Evolutionary conservation across 2,797 vertebrate species (phyloP).

Genomic region (Tadarida brasiliensis): DNA sequence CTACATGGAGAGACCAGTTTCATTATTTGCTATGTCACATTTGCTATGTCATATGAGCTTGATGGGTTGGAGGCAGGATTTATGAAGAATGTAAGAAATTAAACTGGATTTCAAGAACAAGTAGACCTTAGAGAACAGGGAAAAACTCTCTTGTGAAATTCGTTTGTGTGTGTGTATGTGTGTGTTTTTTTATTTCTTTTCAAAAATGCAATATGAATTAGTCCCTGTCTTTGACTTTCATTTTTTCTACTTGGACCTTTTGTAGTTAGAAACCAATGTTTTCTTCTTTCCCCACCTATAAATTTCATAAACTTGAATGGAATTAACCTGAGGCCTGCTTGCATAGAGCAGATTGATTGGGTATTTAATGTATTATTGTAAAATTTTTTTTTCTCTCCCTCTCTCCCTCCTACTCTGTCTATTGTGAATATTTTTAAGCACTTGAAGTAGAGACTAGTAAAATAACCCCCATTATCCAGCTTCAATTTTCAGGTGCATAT

Average conservation of each 20-base stretch:
- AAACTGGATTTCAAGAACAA: background rate
- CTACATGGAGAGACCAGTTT: background rate
- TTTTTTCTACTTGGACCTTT: background rate
- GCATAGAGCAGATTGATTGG: background rate
- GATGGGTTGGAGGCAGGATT: background rate
- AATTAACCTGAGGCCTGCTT: background rate
- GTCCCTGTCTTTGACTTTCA: background rate
- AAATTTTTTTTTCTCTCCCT: background rate
- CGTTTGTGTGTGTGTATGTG: background rate
- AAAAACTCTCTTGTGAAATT: background rate
- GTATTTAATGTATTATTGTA: background rate
- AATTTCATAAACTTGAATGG: background rate
- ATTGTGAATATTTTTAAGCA: background rate
- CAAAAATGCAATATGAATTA: background rate
- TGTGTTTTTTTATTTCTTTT: background rate
- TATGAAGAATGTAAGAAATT: background rate
- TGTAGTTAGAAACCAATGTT: background rate
- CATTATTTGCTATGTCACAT: background rate
- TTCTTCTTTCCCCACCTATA: background rate
- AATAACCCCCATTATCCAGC: background rate
- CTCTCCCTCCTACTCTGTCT: too few species aligned
- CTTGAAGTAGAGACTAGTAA: background rate
- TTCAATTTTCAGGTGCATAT: background rate
- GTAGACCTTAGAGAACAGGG: background rate
- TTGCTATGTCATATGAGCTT: background rate